phyloP scores from a whole-genome alignment of 2,888 invertebrate genomes.

The Exephanes ischioxanthus region DNA sequence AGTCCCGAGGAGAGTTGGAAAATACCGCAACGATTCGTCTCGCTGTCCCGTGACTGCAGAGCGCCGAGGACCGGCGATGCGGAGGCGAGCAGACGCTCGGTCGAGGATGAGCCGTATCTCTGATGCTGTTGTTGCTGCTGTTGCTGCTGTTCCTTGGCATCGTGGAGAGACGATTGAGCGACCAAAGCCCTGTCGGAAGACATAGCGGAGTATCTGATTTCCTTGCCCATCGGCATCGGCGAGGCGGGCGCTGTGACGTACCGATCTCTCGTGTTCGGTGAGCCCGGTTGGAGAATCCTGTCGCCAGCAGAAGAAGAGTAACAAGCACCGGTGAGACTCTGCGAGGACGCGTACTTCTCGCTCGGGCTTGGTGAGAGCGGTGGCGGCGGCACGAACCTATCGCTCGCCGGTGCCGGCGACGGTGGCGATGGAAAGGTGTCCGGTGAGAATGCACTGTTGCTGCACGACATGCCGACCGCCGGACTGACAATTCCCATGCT shows the following conservation, averaged over 20 bases:
- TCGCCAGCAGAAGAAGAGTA: constrained; percentile 75
- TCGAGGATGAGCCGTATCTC: constrained; percentile 72
- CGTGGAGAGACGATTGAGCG: constrained; percentile 83
- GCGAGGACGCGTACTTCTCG: constrained; percentile 82
- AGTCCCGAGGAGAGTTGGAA: constrained; percentile 65
- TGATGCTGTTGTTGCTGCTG: constrained; percentile 81
- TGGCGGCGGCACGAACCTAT: constrained; percentile 88
- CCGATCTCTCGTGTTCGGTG: constrained; percentile 78
- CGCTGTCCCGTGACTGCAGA: constrained; percentile 71
- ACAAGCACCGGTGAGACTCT: constrained; percentile 80
- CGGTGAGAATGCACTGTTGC: constrained; percentile 84
- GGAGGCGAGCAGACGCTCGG: constrained; percentile 79
- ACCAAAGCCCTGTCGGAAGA: constrained; percentile 87
- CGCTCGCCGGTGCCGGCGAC: constrained; percentile 87
- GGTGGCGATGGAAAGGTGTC: constrained; percentile 87
- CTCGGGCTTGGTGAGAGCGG: constrained; percentile 88
- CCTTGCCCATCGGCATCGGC: constrained; percentile 76
- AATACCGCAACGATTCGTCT: constrained; percentile 65
- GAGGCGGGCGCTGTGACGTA: constrained; percentile 79
- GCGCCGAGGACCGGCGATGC: constrained; percentile 82
- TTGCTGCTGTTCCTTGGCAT: constrained; percentile 76
- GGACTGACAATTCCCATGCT: constrained; percentile 38
- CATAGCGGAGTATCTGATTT: constrained; percentile 62
- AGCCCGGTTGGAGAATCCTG: constrained; percentile 78
- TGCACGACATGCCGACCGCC: constrained; percentile 19